phyloP scores from a whole-genome alignment of 2,888 invertebrate species.

The Sicus ferrugineus region DNA sequence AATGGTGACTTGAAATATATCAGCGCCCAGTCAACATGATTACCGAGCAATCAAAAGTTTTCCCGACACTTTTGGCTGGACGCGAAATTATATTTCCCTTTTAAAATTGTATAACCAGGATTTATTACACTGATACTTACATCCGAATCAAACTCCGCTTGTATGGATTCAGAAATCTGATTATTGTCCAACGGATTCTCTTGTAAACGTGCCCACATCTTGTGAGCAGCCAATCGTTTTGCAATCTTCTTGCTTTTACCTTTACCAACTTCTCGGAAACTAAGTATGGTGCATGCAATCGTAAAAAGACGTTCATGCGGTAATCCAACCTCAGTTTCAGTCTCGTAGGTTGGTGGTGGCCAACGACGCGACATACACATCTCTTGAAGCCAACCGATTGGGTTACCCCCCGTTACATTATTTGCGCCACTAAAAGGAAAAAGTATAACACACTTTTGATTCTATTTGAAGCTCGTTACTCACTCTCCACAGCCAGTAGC shows the following conservation, averaged over 20 bases:
- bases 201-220: constrained; percentile 88
- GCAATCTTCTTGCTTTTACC: constrained; percentile 97
- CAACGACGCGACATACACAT: constrained; percentile 95
- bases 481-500: constrained; percentile 55
- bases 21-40: constrained; percentile 26
- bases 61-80: not conserved
- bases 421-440: constrained; percentile 70
- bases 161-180: constrained; percentile 69
- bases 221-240: constrained; percentile 93
- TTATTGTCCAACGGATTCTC: constrained; percentile 77
- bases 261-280: constrained; percentile 83
- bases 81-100: not conserved
- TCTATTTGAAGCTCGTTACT: constrained; percentile 35
- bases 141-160: constrained; percentile 76
- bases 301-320: constrained; percentile 95
- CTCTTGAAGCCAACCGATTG: constrained; percentile 94
- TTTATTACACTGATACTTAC: too few relatives aligned
- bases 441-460: not conserved
- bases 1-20: constrained; percentile 60
- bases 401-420: constrained; percentile 88
- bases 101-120: not conserved
- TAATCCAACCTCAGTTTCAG: constrained; percentile 72
- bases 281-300: constrained; percentile 87
- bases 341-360: constrained; percentile 94
- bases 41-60: constrained; percentile 1